A percentile compares a stretch with the other conserved stretches of the same genome.
Evolutionary conservation across 2,888 invertebrate species (phyloP).

Genomic region (Campopleginae sp.): DNA sequence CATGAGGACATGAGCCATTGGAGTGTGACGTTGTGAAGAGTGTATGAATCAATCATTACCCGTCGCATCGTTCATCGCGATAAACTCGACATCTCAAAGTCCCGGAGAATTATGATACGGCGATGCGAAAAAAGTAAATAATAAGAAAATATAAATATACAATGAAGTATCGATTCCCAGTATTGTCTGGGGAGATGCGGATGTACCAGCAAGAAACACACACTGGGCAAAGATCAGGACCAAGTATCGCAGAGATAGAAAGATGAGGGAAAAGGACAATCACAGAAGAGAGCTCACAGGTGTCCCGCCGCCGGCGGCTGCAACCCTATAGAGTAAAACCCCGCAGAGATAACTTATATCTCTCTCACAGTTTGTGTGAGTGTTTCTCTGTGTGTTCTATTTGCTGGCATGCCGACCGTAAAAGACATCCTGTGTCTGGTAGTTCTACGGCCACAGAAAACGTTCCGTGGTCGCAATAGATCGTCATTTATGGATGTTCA

Average conservation of each 20-base stretch:
- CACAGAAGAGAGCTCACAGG: conserved; percentile 57
- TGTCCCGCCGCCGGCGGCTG: conserved; percentile 55
- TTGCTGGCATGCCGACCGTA: conserved; percentile 65
- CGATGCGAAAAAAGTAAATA: conserved; percentile 8
- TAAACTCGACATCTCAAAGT: conserved; percentile 37
- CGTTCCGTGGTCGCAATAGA: conserved; percentile 65
- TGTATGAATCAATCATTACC: conserved; percentile 23
- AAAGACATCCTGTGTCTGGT: conserved; percentile 68
- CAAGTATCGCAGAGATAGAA: conserved; percentile 33
- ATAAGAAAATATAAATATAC: conserved; percentile 22
- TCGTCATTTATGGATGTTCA: conserved; percentile 38
- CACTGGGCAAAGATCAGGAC: conserved; percentile 1
- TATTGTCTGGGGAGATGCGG: conserved; percentile 48
- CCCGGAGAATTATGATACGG: conserved; percentile 14
- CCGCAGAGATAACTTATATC: conserved; percentile 67
- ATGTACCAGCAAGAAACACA: conserved; percentile 25
- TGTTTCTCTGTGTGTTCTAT: conserved; percentile 43
- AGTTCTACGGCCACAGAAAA: conserved; percentile 64
- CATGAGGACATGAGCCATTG: not conserved
- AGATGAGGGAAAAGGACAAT: conserved; percentile 45
- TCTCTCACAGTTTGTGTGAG: conserved; percentile 38
- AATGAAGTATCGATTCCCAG: conserved; percentile 53
- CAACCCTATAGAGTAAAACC: conserved; percentile 30
- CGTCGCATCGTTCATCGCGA: conserved; percentile 15
- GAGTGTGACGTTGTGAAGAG: not conserved